Evolutionary conservation across 2,888 invertebrate species (phyloP), one percentile per base, ranked within the genome.

Genomic region (Mimachlamys varia): DNA sequence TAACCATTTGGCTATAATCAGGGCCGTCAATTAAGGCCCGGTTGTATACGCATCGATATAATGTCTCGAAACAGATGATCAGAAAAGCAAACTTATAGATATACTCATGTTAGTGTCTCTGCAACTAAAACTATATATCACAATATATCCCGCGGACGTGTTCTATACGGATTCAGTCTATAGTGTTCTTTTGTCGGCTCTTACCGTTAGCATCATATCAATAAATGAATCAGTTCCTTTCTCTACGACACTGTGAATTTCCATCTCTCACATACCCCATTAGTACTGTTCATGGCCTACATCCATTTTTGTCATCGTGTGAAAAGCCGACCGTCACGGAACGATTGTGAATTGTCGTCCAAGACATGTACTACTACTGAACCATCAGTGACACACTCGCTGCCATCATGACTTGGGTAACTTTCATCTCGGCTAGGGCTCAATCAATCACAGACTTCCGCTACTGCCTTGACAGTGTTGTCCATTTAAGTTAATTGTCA

Each of bases 401-500:
- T 76, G 27, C 15, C 76, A 33, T 33, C 76, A 17, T 13, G 58
- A 58, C 58, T n/a, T 58, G 76, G 27, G 33, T 33, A 76, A 76
- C 76, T 76, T 76, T 76, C 76, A 76, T 33, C 76, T 76, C 27
- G 22, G 17, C 76, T 76, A 27, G 10, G 33, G 76, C 33, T 33
- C 76, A 76, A 76, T 76, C 76, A 76, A 33, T 76, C 76, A 76
- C 33, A 76, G 33, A 76, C 76, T 33, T 33, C 76, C 76, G 76
- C 33, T 33, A 12, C 33, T 27, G 76, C 76, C 33, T 33, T 33
- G 76, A 76, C 76, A 76, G 76, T 76, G 22, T 76, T 76, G 76
- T 76, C 27, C 76, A 76, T 76, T 76, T 76, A 76, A 76, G 76
- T 76, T 76, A 76, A 76, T 76, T 33, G 76, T 27, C 76, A 76